Conservation (phyloP, 2,888 invertebrate species). For the Eupeodes latifasciatus region DNA sequence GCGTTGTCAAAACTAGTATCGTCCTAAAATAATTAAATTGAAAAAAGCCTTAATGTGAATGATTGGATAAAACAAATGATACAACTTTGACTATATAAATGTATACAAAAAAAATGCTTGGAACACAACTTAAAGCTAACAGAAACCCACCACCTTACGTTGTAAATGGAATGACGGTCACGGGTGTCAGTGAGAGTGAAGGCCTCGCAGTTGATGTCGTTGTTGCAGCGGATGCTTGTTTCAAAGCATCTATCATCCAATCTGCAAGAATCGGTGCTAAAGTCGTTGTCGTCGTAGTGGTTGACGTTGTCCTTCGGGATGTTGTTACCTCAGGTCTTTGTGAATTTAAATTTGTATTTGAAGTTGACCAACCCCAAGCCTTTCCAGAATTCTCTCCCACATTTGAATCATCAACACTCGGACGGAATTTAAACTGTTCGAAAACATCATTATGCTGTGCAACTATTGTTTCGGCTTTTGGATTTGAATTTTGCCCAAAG, state of each 20-base stretch:
- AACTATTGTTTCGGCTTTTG: conserved; percentile 49
- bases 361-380: background rate
- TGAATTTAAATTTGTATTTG: background rate
- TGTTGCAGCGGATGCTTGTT: background rate
- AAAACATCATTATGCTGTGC: conserved; percentile 77
- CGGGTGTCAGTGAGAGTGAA: conserved; percentile 1
- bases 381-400: background rate
- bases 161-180: conserved; percentile 28
- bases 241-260: conserved; percentile 19
- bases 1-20: too few species aligned
- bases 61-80: too few species aligned
- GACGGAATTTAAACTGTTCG: conserved; percentile 77
- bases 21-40: too few species aligned
- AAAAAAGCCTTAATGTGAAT: too few species aligned
- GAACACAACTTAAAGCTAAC: conserved; percentile 30
- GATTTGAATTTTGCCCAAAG: background rate
- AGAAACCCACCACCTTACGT: conserved; percentile 63
- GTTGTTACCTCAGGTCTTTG: conserved; percentile 6
- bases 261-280: background rate
- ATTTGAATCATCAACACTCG: conserved; percentile 30
- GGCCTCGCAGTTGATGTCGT: too few species aligned
- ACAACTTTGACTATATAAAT: too few species aligned
- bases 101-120: background rate
- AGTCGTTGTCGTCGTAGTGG: background rate
- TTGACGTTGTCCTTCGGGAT: conserved; percentile 3